Evolutionary conservation across 2,888 invertebrate species (phyloP).

Genomic region (Calephelis perditalis): DNA sequence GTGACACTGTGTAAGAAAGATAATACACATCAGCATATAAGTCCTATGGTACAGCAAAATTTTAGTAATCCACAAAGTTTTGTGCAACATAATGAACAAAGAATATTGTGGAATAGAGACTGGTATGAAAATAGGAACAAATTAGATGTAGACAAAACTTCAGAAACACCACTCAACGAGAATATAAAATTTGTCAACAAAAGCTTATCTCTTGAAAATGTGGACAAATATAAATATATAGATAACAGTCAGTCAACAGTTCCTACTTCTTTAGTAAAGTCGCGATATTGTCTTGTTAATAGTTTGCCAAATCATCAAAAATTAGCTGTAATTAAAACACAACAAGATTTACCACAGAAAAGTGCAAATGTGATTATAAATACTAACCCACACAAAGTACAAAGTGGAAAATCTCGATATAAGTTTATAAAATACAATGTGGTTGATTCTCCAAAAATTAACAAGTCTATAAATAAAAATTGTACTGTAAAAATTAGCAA

Average conservation of each 20-base stretch:
- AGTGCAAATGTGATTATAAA: neutral
- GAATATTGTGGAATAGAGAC: neutral
- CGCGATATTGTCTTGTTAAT: conserved; percentile 13
- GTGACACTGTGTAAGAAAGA: conserved; percentile 27
- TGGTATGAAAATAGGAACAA: neutral
- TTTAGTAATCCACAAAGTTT: neutral
- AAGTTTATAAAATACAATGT: neutral
- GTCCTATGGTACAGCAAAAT: neutral
- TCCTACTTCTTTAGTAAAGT: conserved; percentile 4
- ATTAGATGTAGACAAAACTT: neutral
- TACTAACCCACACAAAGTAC: neutral
- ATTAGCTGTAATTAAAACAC: neutral
- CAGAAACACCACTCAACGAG: neutral
- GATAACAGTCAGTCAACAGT: neutral
- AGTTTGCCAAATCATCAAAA: neutral
- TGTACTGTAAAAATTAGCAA: conserved; percentile 43
- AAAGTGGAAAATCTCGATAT: neutral
- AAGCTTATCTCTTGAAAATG: neutral
- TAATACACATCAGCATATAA: neutral
- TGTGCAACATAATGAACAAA: neutral
- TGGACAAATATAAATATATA: neutral
- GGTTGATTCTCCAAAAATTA: conserved; percentile 3
- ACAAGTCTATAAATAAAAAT: conserved; percentile 3
- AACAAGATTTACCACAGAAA: neutral
- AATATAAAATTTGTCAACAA: neutral